A percentile compares a stretch with the other conserved stretches of the same genome.
Conservation (phyloP, 2,113 vertebrate species). For the Uria lomvia region DNA sequence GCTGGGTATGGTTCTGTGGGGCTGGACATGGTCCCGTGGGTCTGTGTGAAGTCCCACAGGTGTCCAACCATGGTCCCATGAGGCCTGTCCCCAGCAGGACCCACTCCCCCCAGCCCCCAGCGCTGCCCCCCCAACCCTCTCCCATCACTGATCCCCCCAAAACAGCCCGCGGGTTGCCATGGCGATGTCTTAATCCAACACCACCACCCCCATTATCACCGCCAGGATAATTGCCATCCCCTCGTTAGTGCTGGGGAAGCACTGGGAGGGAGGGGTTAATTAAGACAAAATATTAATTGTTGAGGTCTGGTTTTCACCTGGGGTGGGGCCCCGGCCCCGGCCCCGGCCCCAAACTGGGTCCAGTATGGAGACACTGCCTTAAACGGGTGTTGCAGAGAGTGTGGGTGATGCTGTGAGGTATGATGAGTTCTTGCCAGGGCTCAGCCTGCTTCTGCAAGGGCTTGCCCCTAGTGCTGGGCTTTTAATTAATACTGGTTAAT, state of each 20-base stretch:
- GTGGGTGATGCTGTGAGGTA: background rate
- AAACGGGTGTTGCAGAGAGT: background rate
- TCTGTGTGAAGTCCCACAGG: too few species aligned
- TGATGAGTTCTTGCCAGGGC: background rate
- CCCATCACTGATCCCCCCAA: conserved; percentile 1
- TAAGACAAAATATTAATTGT: background rate
- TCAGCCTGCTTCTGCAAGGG: background rate
- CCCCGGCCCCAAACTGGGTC: background rate
- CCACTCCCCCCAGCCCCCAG: background rate
- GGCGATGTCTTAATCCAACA: background rate
- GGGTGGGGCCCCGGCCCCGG: background rate
- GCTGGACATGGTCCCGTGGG: background rate
- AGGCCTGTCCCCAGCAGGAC: background rate
- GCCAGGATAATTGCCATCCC: background rate
- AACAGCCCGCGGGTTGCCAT: conserved; percentile 49
- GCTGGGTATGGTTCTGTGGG: background rate
- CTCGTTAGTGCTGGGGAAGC: background rate
- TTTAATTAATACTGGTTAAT: background rate
- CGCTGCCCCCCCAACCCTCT: background rate
- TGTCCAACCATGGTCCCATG: too few species aligned
- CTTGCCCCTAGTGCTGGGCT: rapidly evolving
- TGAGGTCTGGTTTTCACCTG: background rate
- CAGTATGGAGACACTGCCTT: background rate
- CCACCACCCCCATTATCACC: background rate
- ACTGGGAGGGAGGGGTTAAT: background rate